Conservation (phyloP, 2,113 vertebrate genomes). For the Chionis minor region DNA sequence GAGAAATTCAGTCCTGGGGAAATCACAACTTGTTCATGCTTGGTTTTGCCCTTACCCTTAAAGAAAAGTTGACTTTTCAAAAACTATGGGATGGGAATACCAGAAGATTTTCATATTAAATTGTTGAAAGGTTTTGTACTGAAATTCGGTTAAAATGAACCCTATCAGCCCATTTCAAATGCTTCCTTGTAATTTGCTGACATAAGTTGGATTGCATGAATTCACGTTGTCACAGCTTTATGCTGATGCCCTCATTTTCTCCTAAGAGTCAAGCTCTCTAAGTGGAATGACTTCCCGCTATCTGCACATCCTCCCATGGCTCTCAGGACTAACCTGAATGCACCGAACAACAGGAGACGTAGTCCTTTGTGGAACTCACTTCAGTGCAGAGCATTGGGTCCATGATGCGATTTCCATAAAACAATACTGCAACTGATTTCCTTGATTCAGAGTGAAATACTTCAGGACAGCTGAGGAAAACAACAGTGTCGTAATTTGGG, state of each 20-base stretch:
- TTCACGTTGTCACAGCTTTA: background rate
- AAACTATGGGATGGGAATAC: background rate
- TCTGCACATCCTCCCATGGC: background rate
- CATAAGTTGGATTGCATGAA: background rate
- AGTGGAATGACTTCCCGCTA: background rate
- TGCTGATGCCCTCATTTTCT: background rate
- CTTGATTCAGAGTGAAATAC: background rate
- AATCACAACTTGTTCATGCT: background rate
- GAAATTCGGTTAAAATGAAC: background rate
- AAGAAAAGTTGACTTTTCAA: background rate
- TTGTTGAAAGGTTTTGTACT: background rate
- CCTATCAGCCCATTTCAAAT: background rate
- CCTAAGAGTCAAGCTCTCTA: background rate
- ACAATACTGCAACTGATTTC: background rate
- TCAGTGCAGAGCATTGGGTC: background rate
- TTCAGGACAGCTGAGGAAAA: background rate
- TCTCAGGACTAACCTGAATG: background rate
- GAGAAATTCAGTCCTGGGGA: background rate
- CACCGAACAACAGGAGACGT: background rate
- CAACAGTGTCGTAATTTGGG: background rate
- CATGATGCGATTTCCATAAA: background rate
- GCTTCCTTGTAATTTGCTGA: background rate
- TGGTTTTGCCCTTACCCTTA: background rate
- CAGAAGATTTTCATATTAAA: background rate
- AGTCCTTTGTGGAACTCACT: background rate